phyloP scores from a whole-genome alignment of 2,888 invertebrate species.

The Taenaris catops region DNA sequence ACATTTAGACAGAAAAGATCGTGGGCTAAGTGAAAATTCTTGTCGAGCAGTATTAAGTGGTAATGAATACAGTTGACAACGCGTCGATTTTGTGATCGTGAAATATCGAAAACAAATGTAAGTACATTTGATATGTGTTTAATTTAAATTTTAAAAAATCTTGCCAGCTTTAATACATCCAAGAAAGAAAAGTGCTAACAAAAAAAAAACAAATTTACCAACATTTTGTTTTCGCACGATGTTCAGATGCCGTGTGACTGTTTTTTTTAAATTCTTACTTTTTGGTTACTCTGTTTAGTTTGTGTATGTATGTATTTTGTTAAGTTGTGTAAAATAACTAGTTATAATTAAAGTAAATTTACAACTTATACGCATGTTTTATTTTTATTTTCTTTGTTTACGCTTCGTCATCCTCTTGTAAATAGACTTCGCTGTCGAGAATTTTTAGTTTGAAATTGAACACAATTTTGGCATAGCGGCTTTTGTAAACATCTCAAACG shows the following conservation, averaged over 20 bases:
- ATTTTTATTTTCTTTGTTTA: slow-evolving; percentile 52
- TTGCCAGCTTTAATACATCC: slow-evolving; percentile 24
- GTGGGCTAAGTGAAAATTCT: slow-evolving; percentile 38
- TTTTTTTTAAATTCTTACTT: slow-evolving; percentile 40
- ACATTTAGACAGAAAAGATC: slow-evolving; percentile 34
- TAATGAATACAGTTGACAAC: slow-evolving; percentile 31
- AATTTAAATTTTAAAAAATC: too few relatives aligned
- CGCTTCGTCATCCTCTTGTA: slow-evolving; percentile 31
- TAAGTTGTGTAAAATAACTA: slow-evolving; percentile 80
- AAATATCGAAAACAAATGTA: slow-evolving; percentile 5
- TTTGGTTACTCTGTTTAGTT: slow-evolving; percentile 74
- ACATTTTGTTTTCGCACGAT: slow-evolving; percentile 22
- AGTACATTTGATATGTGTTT: slow-evolving; percentile 17
- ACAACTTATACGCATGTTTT: slow-evolving; percentile 65
- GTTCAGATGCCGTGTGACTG: slow-evolving; percentile 52
- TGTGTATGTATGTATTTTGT: slow-evolving; percentile 77
- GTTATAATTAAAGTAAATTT: slow-evolving; percentile 70
- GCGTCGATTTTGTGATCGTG: slow-evolving; percentile 6
- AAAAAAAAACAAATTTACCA: slow-evolving; percentile 17
- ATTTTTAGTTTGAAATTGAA: neutral
- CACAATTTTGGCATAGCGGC: slow-evolving; percentile 2
- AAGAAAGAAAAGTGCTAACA: slow-evolving; percentile 3
- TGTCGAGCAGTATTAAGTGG: slow-evolving; percentile 56
- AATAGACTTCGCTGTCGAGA: slow-evolving; percentile 34
- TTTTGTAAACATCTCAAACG: slow-evolving; percentile 27